phyloP scores from a whole-genome alignment of 2,888 invertebrate genomes.

The Drosophila atripex region DNA sequence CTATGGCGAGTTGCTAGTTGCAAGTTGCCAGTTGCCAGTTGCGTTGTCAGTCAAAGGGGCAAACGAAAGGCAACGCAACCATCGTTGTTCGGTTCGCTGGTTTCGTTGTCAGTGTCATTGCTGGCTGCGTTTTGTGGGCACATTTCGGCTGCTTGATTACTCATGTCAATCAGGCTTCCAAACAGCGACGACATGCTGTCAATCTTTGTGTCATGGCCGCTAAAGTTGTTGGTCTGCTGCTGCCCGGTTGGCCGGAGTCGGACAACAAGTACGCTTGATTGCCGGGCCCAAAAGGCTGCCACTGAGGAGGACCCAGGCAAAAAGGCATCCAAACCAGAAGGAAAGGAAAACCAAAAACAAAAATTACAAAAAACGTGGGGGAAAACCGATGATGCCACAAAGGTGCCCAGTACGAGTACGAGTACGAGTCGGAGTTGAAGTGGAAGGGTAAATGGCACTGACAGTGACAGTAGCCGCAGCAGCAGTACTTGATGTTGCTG shows the following conservation, averaged over 20 bases:
- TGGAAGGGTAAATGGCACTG: slow-evolving; percentile 51
- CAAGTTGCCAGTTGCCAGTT: slow-evolving; percentile 18
- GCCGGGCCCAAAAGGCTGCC: slow-evolving; percentile 55
- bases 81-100: slow-evolving; percentile 43
- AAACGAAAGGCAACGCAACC: slow-evolving; percentile 40
- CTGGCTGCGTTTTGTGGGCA: slow-evolving; percentile 80
- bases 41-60: slow-evolving; percentile 48
- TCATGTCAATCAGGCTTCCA: slow-evolving; percentile 83
- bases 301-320: slow-evolving; percentile 15
- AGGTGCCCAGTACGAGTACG: slow-evolving; percentile 56
- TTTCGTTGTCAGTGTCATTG: slow-evolving; percentile 74
- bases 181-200: slow-evolving; percentile 83
- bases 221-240: slow-evolving; percentile 51
- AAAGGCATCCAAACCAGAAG: slow-evolving; percentile 20
- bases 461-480: slow-evolving; percentile 67
- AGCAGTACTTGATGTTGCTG: slow-evolving; percentile 54
- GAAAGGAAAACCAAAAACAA: slow-evolving; percentile 38
- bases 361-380: slow-evolving; percentile 43
- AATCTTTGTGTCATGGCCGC: slow-evolving; percentile 82
- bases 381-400: slow-evolving; percentile 69
- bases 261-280: slow-evolving; percentile 72
- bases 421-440: slow-evolving; percentile 53
- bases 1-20: not conserved
- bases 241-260: slow-evolving; percentile 28
- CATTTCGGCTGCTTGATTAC: slow-evolving; percentile 83